phyloP scores from a whole-genome alignment of 2,797 vertebrate genomes.

The Galagoides demidoff region DNA sequence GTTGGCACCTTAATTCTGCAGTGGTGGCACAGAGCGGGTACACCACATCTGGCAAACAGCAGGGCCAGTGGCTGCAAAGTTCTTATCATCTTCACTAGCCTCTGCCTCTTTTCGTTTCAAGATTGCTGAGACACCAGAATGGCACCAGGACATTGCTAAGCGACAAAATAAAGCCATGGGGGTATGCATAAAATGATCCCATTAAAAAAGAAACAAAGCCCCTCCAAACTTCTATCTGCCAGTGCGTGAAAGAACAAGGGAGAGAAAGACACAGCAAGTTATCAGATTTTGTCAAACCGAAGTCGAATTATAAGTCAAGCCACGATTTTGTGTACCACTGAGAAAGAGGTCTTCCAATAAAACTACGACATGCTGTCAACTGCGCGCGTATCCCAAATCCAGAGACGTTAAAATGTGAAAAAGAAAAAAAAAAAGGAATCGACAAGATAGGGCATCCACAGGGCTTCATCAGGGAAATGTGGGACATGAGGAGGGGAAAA shows the following conservation, averaged over 20 bases:
- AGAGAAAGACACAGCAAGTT: neutral
- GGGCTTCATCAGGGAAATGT: neutral
- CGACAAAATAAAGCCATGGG: neutral
- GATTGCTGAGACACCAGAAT: neutral
- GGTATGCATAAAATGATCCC: neutral
- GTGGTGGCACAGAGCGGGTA: neutral
- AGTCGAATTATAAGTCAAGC: neutral
- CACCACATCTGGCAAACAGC: neutral
- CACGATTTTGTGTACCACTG: too few relatives aligned
- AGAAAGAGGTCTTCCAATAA: neutral
- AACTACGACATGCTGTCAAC: neutral
- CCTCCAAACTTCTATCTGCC: neutral
- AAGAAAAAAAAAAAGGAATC: neutral
- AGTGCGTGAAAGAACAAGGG: neutral
- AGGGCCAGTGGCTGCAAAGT: neutral
- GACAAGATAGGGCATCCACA: neutral
- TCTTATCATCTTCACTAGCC: neutral
- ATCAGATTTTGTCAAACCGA: neutral
- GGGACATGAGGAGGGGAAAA: neutral
- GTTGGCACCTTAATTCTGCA: neutral
- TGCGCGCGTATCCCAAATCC: neutral
- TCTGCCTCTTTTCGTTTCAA: neutral
- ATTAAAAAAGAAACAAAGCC: neutral
- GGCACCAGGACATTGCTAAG: neutral
- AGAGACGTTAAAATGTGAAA: neutral